Base-by-base conservation (phyloP, 2,888 invertebrate species). In the Limnephilus lunatus region DNA sequence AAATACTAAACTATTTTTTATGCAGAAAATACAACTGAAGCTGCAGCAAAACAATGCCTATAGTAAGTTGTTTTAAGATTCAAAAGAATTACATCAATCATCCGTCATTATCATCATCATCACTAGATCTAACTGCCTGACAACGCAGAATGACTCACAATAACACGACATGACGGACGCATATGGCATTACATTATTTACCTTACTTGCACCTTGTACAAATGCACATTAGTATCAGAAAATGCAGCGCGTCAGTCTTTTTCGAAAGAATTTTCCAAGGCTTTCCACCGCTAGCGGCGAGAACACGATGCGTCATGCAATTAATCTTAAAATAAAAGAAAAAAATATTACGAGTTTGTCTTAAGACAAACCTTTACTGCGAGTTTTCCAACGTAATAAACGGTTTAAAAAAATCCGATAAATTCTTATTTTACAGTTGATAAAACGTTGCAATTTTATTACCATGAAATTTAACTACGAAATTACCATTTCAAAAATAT, bases 261-360 rank as follows among this genome's bases (percentile, higher is more conserved):
- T 88, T 19, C 68, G 31, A 88, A 88, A 68, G 35, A 19, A 35
- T 15, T 68, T 30, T 88, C 32, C 88, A 88, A 88, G 88, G 88
- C 32, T 88, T 88, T 68, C 88, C 53, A 88, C 35, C 19, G 32
- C n/a, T 48, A 32, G 32, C 83, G 19, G 25, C 83, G 11, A 25
- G 31, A 83, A 35, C 83, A 32, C 25, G 9, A 25, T 82, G 32
- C 32, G 82, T 82, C 82, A 31, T 82, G 32, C 30, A 32, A 32
- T 31, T 82, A 14, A 32, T 82, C 31, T 31, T 82, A 15, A 82
- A 68, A 5, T 4, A 5, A 19, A 19, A 7, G 19, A 68, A 68
- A 53, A 53, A 68, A 25, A 15, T 19, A 19, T 19, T 68, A 35
- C 2, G 35, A 35, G 35, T 35, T 1, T 19, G 25, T 68, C 68